Evolutionary conservation across 2,888 invertebrate genomes (phyloP).

Genomic region (Minunthozetes semirufus): DNA sequence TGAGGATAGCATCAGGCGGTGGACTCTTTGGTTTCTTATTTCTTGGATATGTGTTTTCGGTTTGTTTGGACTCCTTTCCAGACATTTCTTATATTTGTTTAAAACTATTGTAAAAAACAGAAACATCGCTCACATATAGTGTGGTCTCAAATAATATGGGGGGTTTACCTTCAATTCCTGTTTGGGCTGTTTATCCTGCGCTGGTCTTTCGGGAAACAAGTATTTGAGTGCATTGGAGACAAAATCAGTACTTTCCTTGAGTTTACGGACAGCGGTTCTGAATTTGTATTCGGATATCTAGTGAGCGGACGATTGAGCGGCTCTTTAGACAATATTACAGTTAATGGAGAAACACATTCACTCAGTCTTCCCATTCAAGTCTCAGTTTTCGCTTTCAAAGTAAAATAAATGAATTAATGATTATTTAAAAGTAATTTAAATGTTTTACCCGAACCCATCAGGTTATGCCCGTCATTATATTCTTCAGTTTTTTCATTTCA

Average conservation of each 20-base stretch:
- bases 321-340: not conserved
- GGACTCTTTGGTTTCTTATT: conserved; percentile 39
- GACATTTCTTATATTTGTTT: not conserved
- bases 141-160: conserved; percentile 51
- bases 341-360: not conserved
- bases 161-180: conserved; percentile 51
- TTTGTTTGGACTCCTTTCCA: not conserved
- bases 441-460: not conserved
- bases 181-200: conserved; percentile 51
- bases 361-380: conserved; percentile 15
- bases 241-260: conserved; percentile 65
- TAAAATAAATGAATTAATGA: not conserved
- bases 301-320: conserved; percentile 42
- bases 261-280: conserved; percentile 70
- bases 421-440: not conserved
- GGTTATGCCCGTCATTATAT: conserved; percentile 79
- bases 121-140: conserved; percentile 42
- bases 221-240: conserved; percentile 63
- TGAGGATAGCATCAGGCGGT: conserved; percentile 38
- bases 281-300: conserved; percentile 68
- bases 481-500: conserved; percentile 84
- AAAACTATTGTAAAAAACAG: not conserved
- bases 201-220: conserved; percentile 60
- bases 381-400: conserved; percentile 43
- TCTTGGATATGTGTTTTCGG: conserved; percentile 39